These are phyloP conservation scores for Microctonus hyperodae DNA, from an alignment of 2,888 invertebrate genomes.

Conservation along the genomic window DNA sequence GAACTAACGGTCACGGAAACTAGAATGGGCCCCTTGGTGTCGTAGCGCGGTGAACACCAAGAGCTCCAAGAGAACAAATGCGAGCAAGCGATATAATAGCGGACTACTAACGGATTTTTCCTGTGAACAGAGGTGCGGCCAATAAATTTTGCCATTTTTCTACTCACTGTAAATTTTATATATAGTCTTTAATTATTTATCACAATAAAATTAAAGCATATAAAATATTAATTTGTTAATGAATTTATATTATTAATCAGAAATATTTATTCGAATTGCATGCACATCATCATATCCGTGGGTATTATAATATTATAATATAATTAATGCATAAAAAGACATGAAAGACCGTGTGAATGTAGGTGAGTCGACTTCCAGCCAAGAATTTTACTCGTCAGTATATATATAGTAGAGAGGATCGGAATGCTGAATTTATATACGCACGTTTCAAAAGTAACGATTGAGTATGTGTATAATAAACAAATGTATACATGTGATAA, in stretches of 20 bases:
- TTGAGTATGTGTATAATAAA: not conserved
- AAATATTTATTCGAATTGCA: not conserved
- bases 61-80: conserved; percentile 21
- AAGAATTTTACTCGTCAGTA: conserved; percentile 25
- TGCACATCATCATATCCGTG: not conserved
- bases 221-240: not conserved
- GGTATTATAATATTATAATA: no score
- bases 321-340: conserved; percentile 5
- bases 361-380: conserved; percentile 49
- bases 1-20: conserved; percentile 31
- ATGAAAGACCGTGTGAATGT: conserved; percentile 52
- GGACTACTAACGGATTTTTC: conserved; percentile 21
- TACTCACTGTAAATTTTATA: not conserved
- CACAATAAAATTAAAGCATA: not conserved
- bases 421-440: conserved; percentile 17
- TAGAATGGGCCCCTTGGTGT: conserved; percentile 28
- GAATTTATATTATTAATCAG: not conserved
- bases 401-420: conserved; percentile 17
- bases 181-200: not conserved
- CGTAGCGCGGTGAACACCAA: not conserved
- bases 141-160: not conserved
- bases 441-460: not conserved
- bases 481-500: not conserved
- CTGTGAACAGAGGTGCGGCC: conserved; percentile 31
- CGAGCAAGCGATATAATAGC: conserved; percentile 11